Percentiles rank a stretch among this genome's conserved stretches.
phyloP scores from a whole-genome alignment of 2,113 vertebrate genomes.

The Nanger granti region DNA sequence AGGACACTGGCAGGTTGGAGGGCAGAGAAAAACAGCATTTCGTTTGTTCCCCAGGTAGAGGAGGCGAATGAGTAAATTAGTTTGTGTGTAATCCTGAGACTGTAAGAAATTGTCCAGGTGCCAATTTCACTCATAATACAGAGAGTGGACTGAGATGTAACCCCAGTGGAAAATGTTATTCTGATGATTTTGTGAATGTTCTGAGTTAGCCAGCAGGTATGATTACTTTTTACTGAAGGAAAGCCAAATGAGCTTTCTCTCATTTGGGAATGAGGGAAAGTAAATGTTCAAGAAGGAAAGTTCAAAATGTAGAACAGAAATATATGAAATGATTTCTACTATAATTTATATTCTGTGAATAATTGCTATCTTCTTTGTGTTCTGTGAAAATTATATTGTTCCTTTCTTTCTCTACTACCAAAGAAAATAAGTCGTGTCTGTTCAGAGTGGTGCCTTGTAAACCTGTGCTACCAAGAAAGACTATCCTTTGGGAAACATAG shows the following conservation, averaged over 20 bases:
- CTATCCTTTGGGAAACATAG: not conserved
- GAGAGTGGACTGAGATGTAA: not conserved
- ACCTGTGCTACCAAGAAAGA: not conserved
- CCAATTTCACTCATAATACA: not conserved
- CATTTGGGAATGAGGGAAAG: too few species aligned
- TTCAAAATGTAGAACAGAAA: not conserved
- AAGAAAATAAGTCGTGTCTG: not conserved
- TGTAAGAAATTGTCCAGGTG: not conserved
- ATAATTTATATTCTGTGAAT: not conserved
- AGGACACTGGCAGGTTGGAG: not conserved
- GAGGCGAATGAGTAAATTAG: not conserved
- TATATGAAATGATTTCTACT: not conserved
- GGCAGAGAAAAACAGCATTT: not conserved
- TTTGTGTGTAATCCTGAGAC: not conserved
- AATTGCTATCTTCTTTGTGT: not conserved
- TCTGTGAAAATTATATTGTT: not conserved
- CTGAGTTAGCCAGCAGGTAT: not conserved
- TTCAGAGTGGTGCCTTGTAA: not conserved
- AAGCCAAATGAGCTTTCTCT: not conserved
- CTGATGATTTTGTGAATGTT: not conserved
- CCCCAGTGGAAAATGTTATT: not conserved
- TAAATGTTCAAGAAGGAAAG: not conserved
- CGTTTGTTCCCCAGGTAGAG: not conserved
- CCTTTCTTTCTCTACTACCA: not conserved
- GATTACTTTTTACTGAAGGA: not conserved